Base-by-base conservation (phyloP, 1,140 invertebrate genomes). In the Caenorhabditis tropicalis region DNA sequence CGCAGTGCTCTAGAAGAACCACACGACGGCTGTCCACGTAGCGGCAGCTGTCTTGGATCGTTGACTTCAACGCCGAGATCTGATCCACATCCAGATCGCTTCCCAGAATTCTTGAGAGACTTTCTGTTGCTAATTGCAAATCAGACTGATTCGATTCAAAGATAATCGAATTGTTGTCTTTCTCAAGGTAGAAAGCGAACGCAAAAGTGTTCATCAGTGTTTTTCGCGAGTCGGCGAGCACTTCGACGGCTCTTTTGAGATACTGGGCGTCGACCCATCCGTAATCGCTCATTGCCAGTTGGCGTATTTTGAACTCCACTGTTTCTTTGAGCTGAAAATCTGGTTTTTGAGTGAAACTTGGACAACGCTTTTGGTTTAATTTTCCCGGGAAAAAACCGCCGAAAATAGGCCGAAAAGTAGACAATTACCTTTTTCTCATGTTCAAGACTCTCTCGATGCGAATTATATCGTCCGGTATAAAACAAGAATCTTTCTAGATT, bases 131-230 rank as follows among this genome's bases (percentile, higher is more conserved):
- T 89, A 95, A 95, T 92, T 99, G 97, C 86, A 99, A 93, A 94
- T 99, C 97, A 91, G 95, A 95, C 93, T 99, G 97, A 94, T 99
- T 99, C 92, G 97, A 96, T 92, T 98, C 97, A 93, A 99, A 99
- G 90, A 99, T 98, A 92, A 96, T 95, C 89, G 96, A 97, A 92
- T 99, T 96, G 93, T 99, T 98, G 93, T 97, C 98, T 93, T 97
- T 97, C 90, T 94, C 94, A 89, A 99, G 93, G 92, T 98, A 99
- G 93, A 97, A 99, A 88, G 97, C 97, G 94, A 99, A 99, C 79
- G 98, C 96, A 92, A 99, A 99, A 79, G 97, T 98, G 93, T 97
- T 99, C 96, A 98, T 99, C 15, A 99, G 93, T 27, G 97, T 98
- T 92, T 98, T 96, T 84, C 97, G 93, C 92, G 97, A 99, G 91